Evolutionary conservation across 2,797 vertebrate genomes (phyloP), one percentile per base, ranked within the genome.

Genomic region (Myotis pilosus): DNA sequence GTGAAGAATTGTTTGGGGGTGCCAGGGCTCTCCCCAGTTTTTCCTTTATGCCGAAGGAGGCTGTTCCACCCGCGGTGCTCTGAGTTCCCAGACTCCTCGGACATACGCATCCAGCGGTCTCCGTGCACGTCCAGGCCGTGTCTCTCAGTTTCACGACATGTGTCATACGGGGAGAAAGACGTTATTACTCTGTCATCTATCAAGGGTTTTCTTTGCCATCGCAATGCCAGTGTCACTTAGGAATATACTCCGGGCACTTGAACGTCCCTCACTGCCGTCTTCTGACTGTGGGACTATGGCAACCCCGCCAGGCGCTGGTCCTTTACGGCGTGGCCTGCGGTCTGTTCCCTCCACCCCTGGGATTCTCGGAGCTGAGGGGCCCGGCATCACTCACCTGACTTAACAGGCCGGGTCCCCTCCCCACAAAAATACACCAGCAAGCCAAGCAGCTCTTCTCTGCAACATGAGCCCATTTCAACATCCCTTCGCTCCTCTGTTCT

Each of bases 151-250:
- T 85, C 60, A 64, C 11, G 25, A 13, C 49, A 25, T 47, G 28
- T 82, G 66, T 55, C 69, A 30, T 38, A 8, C 11, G 8, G 51
- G 17, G n/a, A 51, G 80, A 84, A 20, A 68, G 82, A 62, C 49
- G 28, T 51, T 44, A 76, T 91, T 72, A 47, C 41, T 68, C 36
- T 72, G 30, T 30, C 80, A 53, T 80, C 86, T 76, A 13, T 33
- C 25, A 8, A 71, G 72, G 53, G 28, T 76, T 84, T 72, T 69
- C 9, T 64, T 87, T 22, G 15, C 72, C 10, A 1, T 38, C 30
- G n/a, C 49, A 82, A 6, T 38, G 62, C 25, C 68, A 62, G 49
- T 16, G 36, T 83, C 76, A 79, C 62, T 53, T 49, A 72, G 62
- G 81, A 81, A 53, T 68, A 20, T 2, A 28, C 33, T 66, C 44